Conservation (phyloP, 2,797 vertebrate species). For the Onychomys torridus region DNA sequence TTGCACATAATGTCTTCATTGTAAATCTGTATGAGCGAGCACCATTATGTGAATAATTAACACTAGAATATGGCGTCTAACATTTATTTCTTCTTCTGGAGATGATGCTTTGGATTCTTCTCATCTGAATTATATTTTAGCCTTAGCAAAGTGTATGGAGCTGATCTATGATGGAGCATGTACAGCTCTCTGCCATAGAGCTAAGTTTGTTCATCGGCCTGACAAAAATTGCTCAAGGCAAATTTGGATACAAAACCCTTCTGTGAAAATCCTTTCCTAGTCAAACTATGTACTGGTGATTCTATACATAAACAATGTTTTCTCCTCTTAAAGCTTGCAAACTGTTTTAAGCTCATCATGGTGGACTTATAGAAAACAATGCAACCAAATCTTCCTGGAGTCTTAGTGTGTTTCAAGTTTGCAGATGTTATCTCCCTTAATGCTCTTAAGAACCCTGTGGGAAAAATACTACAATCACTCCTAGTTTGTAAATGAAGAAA, state of each 20-base stretch:
- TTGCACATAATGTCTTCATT: neutral
- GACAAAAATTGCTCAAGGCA: neutral
- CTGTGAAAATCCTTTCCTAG: neutral
- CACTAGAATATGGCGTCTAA: neutral
- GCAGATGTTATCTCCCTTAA: neutral
- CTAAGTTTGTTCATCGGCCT: neutral
- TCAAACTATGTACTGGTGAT: neutral
- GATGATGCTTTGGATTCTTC: neutral
- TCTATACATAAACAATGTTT: neutral
- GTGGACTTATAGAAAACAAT: neutral
- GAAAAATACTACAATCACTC: neutral
- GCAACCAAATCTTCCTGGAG: neutral
- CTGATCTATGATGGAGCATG: neutral
- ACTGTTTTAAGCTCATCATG: neutral
- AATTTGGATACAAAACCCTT: neutral
- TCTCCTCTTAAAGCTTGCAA: neutral
- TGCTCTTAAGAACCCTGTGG: neutral
- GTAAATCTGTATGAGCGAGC: neutral
- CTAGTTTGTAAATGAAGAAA: neutral
- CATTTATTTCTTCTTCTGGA: neutral
- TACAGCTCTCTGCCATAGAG: accelerated
- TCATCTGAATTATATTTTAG: neutral
- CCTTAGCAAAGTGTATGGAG: neutral
- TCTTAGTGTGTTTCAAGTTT: neutral
- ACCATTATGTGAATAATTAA: neutral